Base-by-base conservation (phyloP, 2,797 vertebrate species). In the Malacoraja senta region DNA sequence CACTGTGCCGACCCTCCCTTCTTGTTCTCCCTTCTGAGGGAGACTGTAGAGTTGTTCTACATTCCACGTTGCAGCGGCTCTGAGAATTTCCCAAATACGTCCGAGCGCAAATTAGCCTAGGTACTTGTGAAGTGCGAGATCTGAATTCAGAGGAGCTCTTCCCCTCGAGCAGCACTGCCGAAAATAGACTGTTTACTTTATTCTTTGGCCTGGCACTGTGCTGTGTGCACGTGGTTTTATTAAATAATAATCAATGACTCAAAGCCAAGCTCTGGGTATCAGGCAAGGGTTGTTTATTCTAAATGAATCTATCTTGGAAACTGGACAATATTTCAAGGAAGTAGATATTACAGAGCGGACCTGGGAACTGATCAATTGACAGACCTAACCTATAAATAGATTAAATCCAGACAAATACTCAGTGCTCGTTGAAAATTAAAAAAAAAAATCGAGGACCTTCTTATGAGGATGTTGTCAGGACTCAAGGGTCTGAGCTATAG, bases 101-200 rank as follows among this genome's bases (percentile, higher is more conserved):
- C 84, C 63, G 24, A 68, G 84, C 35, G 58, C 29, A 86, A 12
- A 65, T 86, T 63, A 17, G 12, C 63, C 17, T 58, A 86, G n/a
- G 58, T n/a, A 88, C 35, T 32, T 68, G 24, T 19, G 19, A 63
- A 88, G 63, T 65, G n/a, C 17, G 8, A n/a, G 84, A 88, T 88
- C n/a, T 88, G 84, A 88, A 65, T n/a, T 65, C 83, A 65, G 2
- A 53, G 12, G 7, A n/a, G 29, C 83, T 86, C 83, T 86, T 24
- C 58, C 61, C 61, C 35, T 68, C 84, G 10, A 84, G 26, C 17
- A 68, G 19, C 38, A 35, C 53, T 68, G 84, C 84, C 58, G 63
- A 35, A 68, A 88, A 68, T 86, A 86, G 58, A 65, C 58, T 84
- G 81, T 84, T 83, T 84, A n/a, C 63, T 63, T 63, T 86, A 26